A percentile compares a stretch with the other conserved stretches of the same genome.
phyloP scores from a whole-genome alignment of 2,888 invertebrate genomes.

The Hypena proboscidalis region DNA sequence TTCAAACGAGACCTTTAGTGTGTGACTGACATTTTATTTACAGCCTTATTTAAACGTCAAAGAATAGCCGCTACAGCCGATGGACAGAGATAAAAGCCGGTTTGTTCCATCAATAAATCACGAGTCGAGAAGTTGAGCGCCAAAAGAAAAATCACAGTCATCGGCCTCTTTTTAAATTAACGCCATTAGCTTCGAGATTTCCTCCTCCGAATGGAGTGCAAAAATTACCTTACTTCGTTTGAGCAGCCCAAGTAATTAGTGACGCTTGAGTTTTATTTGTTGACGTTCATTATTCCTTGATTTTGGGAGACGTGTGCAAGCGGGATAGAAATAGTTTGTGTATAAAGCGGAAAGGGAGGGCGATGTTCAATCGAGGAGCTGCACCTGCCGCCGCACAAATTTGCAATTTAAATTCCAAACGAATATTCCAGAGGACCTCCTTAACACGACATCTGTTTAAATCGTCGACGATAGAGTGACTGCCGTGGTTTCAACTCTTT shows the following conservation, averaged over 20 bases:
- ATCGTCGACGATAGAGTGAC: slow-evolving; percentile 82
- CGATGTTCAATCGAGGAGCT: slow-evolving; percentile 67
- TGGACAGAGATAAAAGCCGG: slow-evolving; percentile 45
- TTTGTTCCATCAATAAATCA: slow-evolving; percentile 75
- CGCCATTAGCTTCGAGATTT: slow-evolving; percentile 83
- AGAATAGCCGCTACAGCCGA: slow-evolving; percentile 34
- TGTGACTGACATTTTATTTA: slow-evolving; percentile 74
- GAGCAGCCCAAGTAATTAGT: slow-evolving; percentile 82
- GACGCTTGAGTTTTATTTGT: slow-evolving; percentile 85
- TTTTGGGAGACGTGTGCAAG: slow-evolving; percentile 65
- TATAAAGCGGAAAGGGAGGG: slow-evolving; percentile 64
- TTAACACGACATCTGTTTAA: slow-evolving; percentile 86
- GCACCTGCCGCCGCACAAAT: slow-evolving; percentile 83
- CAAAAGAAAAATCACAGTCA: slow-evolving; percentile 82
- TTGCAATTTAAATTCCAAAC: slow-evolving; percentile 85
- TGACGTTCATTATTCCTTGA: slow-evolving; percentile 84
- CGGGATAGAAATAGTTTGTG: slow-evolving; percentile 54
- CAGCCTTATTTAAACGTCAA: slow-evolving; percentile 47
- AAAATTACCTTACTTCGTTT: slow-evolving; percentile 82
- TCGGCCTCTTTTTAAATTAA: slow-evolving; percentile 83
- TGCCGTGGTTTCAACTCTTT: slow-evolving; percentile 76
- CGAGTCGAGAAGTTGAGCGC: slow-evolving; percentile 61
- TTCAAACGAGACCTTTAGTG: slow-evolving; percentile 56
- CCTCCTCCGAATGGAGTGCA: slow-evolving; percentile 81
- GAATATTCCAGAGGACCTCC: slow-evolving; percentile 83